phyloP scores from a whole-genome alignment of 1,140 invertebrate genomes.

The Drosophila busckii region DNA sequence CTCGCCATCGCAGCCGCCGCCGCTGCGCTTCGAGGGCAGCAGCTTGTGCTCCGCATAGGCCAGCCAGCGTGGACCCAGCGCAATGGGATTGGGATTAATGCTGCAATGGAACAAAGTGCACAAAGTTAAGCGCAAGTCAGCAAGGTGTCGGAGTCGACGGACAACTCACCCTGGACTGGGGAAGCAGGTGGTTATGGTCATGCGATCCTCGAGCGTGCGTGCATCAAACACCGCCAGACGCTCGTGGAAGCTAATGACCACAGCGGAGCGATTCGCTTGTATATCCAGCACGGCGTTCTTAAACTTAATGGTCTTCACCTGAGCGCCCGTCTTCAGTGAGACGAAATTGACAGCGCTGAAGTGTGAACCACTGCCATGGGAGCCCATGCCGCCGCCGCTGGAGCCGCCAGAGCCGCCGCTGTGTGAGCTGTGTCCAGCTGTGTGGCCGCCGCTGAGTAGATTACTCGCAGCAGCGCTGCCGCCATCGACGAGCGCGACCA shows the following conservation, averaged over 20 bases:
- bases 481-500: slow-evolving; percentile 91
- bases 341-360: slow-evolving; percentile 94
- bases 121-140: too few species aligned
- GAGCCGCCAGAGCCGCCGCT: slow-evolving; percentile 8
- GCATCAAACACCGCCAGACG: slow-evolving; percentile 95
- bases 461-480: slow-evolving; percentile 80
- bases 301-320: slow-evolving; percentile 95
- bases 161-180: slow-evolving; percentile 84
- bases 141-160: too few species aligned
- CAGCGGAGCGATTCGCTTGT: slow-evolving; percentile 88
- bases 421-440: too few species aligned
- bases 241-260: slow-evolving; percentile 93
- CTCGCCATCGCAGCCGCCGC: slow-evolving; percentile 89
- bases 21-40: slow-evolving; percentile 89
- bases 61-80: slow-evolving; percentile 89
- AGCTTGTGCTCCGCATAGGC: slow-evolving; percentile 92
- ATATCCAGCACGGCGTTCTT: slow-evolving; percentile 94
- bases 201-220: slow-evolving; percentile 89
- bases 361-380: slow-evolving; percentile 80
- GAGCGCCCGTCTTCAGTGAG: slow-evolving; percentile 92
- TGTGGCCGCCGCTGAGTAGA: slow-evolving; percentile 20
- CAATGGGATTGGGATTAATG: slow-evolving; percentile 91
- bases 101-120: slow-evolving; percentile 79
- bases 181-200: slow-evolving; percentile 94
- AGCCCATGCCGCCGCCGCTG: slow-evolving; percentile 9